A percentile compares a stretch with the other conserved stretches of the same genome.
Conservation (phyloP, 2,113 vertebrate species). For the Otolemur garnettii region DNA sequence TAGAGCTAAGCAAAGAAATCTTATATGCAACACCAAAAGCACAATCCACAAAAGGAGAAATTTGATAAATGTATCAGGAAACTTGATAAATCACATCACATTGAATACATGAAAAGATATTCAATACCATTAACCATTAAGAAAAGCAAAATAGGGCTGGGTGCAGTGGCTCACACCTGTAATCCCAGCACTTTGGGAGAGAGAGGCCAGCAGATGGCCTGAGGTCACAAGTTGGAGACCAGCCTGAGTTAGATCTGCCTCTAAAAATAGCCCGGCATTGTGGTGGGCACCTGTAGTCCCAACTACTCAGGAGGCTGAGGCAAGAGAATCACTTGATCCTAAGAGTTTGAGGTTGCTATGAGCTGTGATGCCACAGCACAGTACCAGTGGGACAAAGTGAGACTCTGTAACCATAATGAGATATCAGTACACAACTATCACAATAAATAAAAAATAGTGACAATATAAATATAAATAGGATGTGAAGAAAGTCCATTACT, state of each 20-base stretch:
- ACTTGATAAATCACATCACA: not conserved
- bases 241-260: too few relatives aligned
- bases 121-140: not conserved
- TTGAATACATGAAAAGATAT: not conserved
- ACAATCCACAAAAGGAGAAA: slow-evolving; percentile 15
- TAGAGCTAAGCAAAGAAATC: not conserved
- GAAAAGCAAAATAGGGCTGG: not conserved
- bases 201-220: too few relatives aligned
- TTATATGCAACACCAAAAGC: slow-evolving; percentile 17
- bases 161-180: too few relatives aligned
- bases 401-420: not conserved
- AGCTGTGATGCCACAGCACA: too few relatives aligned
- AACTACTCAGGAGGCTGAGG: too few relatives aligned
- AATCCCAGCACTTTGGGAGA: too few relatives aligned
- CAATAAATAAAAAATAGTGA: not conserved
- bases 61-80: not conserved
- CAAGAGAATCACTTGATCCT: too few relatives aligned
- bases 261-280: too few relatives aligned
- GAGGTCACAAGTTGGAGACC: too few relatives aligned
- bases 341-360: too few relatives aligned
- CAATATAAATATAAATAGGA: not conserved
- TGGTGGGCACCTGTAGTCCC: too few relatives aligned
- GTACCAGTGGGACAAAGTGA: too few relatives aligned
- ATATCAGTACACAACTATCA: not conserved
- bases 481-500: not conserved